A percentile compares a stretch with the other conserved stretches of the same genome.
These are phyloP conservation scores for Drosophila rubida DNA, from an alignment of 2,888 invertebrate species.

Conservation along the genomic window DNA sequence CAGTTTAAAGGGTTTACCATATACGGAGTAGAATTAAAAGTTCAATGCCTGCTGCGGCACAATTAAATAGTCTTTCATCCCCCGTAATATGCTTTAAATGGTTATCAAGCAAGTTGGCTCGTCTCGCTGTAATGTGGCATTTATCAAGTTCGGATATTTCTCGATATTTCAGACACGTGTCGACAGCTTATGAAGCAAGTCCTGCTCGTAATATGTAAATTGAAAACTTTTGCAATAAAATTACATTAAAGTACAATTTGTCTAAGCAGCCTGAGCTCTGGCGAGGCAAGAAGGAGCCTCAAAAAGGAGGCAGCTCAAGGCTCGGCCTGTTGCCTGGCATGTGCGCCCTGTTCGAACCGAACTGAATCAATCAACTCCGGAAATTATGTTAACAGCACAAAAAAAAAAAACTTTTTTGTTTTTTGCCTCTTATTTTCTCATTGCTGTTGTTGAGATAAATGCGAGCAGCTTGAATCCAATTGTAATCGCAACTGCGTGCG, in stretches of 20 bases:
- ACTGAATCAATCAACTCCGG: slow-evolving; percentile 76
- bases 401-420: slow-evolving; percentile 49
- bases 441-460: slow-evolving; percentile 40
- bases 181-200: slow-evolving; percentile 26
- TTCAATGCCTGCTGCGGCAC: background rate
- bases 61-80: slow-evolving; percentile 12
- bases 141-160: slow-evolving; percentile 29
- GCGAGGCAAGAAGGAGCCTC: background rate
- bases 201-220: slow-evolving; percentile 67
- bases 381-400: slow-evolving; percentile 76
- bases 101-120: slow-evolving; percentile 24
- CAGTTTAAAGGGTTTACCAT: background rate
- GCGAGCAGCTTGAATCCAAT: slow-evolving; percentile 42
- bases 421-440: slow-evolving; percentile 13
- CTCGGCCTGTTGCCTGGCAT: slow-evolving; percentile 14
- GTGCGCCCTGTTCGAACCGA: slow-evolving; percentile 47
- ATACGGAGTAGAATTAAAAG: background rate
- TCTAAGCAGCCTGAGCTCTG: slow-evolving; percentile 53
- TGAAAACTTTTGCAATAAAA: slow-evolving; percentile 78
- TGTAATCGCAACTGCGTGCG: slow-evolving; percentile 41
- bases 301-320: slow-evolving; percentile 27
- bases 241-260: slow-evolving; percentile 79
- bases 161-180: slow-evolving; percentile 35
- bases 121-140: slow-evolving; percentile 10
- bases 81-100: slow-evolving; percentile 23